These are phyloP conservation scores for Chelonoidis abingdonii DNA, from an alignment of 2,113 vertebrate species.

Conservation along the genomic window DNA sequence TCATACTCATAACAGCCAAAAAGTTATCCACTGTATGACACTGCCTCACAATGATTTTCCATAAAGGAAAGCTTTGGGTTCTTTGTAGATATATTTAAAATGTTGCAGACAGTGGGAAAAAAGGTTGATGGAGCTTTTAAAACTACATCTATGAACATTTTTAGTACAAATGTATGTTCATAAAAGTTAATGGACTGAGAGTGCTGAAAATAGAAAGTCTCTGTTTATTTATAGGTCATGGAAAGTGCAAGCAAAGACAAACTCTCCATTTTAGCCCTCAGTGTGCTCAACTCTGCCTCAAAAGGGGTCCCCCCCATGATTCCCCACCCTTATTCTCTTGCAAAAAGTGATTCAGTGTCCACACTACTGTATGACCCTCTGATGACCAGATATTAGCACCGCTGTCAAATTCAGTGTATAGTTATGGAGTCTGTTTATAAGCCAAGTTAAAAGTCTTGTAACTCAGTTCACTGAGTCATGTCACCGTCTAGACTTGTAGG, in stretches of 20 bases:
- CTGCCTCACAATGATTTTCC: neutral
- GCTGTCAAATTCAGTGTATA: neutral
- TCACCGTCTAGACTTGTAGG: neutral
- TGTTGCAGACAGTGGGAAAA: neutral
- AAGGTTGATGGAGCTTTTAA: neutral
- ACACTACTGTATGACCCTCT: neutral
- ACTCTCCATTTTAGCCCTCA: conserved; percentile 22
- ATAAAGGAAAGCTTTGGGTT: neutral
- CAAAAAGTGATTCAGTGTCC: neutral
- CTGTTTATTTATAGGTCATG: conserved; percentile 67
- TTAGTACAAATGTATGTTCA: conserved; percentile 36
- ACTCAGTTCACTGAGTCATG: neutral
- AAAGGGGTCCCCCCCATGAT: neutral
- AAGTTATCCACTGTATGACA: neutral
- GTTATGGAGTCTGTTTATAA: neutral
- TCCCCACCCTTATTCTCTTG: neutral
- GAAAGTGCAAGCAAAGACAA: conserved; percentile 59
- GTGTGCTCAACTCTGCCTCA: neutral
- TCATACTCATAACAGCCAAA: neutral
- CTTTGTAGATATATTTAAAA: neutral
- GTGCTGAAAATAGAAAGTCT: conserved; percentile 71
- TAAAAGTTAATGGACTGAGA: conserved; percentile 55
- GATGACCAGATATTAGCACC: neutral
- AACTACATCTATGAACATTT: neutral
- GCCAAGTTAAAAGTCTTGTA: neutral